These are phyloP conservation scores for Campoplex capitator DNA, from an alignment of 2,888 invertebrate genomes.

Conservation along the genomic window DNA sequence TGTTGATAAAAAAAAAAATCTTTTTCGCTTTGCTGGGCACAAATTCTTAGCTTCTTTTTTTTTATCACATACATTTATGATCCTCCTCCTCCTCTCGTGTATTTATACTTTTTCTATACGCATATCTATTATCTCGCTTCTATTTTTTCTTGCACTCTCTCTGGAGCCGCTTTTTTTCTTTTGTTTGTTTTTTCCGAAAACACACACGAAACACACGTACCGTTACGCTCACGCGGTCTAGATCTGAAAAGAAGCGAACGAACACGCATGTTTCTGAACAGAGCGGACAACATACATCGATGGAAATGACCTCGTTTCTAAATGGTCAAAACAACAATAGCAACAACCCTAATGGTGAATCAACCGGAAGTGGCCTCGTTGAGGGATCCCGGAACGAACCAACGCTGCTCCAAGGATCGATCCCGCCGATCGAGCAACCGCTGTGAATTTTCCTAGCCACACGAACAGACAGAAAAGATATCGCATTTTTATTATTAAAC, in stretches of 20 bases:
- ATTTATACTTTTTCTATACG: slow-evolving; percentile 69
- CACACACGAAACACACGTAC: slow-evolving; percentile 79
- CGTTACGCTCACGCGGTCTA: slow-evolving; percentile 82
- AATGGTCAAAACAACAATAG: slow-evolving; percentile 84
- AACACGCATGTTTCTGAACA: slow-evolving; percentile 84
- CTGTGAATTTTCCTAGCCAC: slow-evolving; percentile 55
- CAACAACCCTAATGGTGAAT: slow-evolving; percentile 78
- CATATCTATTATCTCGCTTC: slow-evolving; percentile 72
- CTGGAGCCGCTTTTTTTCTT: slow-evolving; percentile 74
- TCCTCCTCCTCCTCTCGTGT: slow-evolving; percentile 44
- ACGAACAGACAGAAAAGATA: background rate
- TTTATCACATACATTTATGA: background rate
- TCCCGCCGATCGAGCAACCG: slow-evolving; percentile 80
- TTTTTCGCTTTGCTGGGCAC: slow-evolving; percentile 11
- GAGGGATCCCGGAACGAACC: slow-evolving; percentile 75
- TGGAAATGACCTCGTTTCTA: slow-evolving; percentile 84
- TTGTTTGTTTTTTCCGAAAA: slow-evolving; percentile 74
- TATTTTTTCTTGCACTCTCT: slow-evolving; percentile 74
- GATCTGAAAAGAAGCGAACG: slow-evolving; percentile 84
- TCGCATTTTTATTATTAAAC: slow-evolving; percentile 8
- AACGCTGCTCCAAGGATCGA: slow-evolving; percentile 74
- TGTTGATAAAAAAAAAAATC: background rate
- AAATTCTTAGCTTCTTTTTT: slow-evolving; percentile 2
- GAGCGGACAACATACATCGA: slow-evolving; percentile 83
- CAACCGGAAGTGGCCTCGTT: slow-evolving; percentile 74